Percentiles rank a stretch among this genome's conserved stretches.
Conservation (phyloP, 2,888 invertebrate genomes). For the Neoscelio sp. region DNA sequence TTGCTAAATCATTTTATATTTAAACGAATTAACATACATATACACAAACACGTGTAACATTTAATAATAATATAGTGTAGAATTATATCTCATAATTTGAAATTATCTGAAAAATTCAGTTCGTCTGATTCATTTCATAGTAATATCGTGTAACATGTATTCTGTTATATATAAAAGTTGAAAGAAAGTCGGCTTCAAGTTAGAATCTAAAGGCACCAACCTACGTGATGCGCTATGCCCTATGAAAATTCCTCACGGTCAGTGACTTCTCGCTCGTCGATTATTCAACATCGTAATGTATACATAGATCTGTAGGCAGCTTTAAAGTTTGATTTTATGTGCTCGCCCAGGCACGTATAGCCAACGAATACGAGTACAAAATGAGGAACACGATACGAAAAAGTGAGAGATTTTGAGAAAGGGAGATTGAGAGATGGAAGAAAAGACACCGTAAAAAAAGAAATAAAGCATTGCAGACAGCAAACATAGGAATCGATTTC, state of each 20-base stretch:
- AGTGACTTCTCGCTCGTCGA: conserved; percentile 72
- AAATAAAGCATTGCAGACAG: conserved; percentile 65
- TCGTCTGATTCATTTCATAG: conserved; percentile 55
- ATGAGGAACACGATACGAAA: conserved; percentile 64
- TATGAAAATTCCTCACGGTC: conserved; percentile 70
- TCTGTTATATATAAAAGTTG: conserved; percentile 54
- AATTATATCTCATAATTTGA: conserved; percentile 54
- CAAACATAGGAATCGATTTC: conserved; percentile 76
- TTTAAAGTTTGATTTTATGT: conserved; percentile 75
- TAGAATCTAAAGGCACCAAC: conserved; percentile 58
- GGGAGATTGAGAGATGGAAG: conserved; percentile 61
- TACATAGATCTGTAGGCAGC: conserved; percentile 70
- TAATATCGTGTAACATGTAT: conserved; percentile 55
- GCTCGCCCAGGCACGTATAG: conserved; percentile 71
- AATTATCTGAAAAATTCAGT: conserved; percentile 59
- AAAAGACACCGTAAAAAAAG: conserved; percentile 56
- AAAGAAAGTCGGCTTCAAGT: conserved; percentile 52
- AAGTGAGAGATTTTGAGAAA: conserved; percentile 63
- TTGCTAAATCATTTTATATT: too few species aligned
- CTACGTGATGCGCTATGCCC: conserved; percentile 66
- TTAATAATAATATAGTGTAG: too few species aligned
- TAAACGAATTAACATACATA: conserved; percentile 39
- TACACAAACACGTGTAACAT: too few species aligned
- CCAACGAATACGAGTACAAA: conserved; percentile 66
- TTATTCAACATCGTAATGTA: conserved; percentile 74